A percentile compares a stretch with the other conserved stretches of the same genome.
Evolutionary conservation across 1,140 invertebrate genomes (phyloP).

Genomic region (Cydia fagiglandana): DNA sequence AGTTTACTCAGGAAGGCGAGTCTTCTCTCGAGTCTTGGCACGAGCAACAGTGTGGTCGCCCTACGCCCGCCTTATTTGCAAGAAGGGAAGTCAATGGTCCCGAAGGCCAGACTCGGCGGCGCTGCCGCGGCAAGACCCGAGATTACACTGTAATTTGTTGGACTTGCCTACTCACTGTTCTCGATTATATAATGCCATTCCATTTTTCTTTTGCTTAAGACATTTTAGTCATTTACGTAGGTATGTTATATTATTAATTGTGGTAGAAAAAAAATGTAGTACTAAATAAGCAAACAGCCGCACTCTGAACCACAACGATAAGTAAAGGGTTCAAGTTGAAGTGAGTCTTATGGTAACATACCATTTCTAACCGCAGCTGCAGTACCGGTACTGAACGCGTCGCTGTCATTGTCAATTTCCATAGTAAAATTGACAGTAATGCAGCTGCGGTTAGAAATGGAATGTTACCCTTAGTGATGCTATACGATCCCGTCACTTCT

Average conservation of each 20-base stretch:
- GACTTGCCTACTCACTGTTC: constrained; percentile 49
- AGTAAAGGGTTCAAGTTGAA: too few species aligned
- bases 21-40: constrained; percentile 1
- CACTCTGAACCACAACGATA: background rate
- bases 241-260: background rate
- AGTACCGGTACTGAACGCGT: too few species aligned
- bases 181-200: constrained; percentile 40
- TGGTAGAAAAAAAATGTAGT: background rate
- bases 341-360: too few species aligned
- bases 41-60: background rate
- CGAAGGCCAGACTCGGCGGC: constrained; percentile 53
- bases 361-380: too few species aligned
- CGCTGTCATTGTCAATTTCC: too few species aligned
- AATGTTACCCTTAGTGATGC: too few species aligned
- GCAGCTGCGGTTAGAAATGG: too few species aligned
- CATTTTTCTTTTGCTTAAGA: constrained; percentile 5
- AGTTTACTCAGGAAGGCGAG: background rate
- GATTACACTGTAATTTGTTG: constrained; percentile 56
- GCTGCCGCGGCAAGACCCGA: constrained; percentile 45
- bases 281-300: too few species aligned
- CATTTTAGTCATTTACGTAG: background rate
- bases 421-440: too few species aligned
- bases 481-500: too few species aligned
- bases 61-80: constrained; percentile 38
- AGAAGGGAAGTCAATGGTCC: constrained; percentile 52